Base-by-base conservation (phyloP, 1,140 invertebrate genomes). In the Panagrolaimus sp. region DNA sequence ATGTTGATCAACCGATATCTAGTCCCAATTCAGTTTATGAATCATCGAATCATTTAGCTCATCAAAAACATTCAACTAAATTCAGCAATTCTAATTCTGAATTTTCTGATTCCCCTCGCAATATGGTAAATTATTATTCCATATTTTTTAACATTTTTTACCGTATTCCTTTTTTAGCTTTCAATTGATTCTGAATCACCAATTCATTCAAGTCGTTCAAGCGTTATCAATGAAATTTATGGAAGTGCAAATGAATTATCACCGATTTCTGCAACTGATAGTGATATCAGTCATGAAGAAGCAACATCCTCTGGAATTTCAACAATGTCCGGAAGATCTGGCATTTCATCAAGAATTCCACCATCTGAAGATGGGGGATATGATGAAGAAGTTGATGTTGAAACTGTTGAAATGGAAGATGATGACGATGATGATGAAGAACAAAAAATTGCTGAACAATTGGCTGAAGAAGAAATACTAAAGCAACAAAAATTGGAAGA, bases 361-460 rank as follows among this genome's bases (percentile, higher is more conserved):
- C 28, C 52, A 26, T 21, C 14, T 58, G 52, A 58, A 26, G 52
- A 58, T 26, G 52, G 52, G 3, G 52, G 21, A 10, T 58, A 58
- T 58, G 52, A 58, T 58, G 52, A 58, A 17, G 21, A 26, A 17
- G 28, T 58, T 58, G 52, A 58, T 58, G 28, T 58, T 58, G 52
- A 58, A 58, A 58, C 52, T 5, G 52, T 58, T 12, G 28, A 58
- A 58, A 10, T 17, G 28, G 52, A 58, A 21, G 52, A 52, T 17
- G 48, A 58, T 58, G 52, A 58, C 8, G 52, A 58, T 58, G 52
- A 58, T 8, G 52, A 58, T 58, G 52, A 58, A n/a, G 52, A 58
- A 28, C 21, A 58, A 17, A 58, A 58, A 58, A 58, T 58, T 21
- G 52, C 52, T 2, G 52, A 26, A 21, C 52, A 58, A 58, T 28